Percentiles rank a stretch among this genome's conserved stretches.
phyloP scores from a whole-genome alignment of 92 coral and sea anemone species.

The Hydrozoanthus gracilis region DNA sequence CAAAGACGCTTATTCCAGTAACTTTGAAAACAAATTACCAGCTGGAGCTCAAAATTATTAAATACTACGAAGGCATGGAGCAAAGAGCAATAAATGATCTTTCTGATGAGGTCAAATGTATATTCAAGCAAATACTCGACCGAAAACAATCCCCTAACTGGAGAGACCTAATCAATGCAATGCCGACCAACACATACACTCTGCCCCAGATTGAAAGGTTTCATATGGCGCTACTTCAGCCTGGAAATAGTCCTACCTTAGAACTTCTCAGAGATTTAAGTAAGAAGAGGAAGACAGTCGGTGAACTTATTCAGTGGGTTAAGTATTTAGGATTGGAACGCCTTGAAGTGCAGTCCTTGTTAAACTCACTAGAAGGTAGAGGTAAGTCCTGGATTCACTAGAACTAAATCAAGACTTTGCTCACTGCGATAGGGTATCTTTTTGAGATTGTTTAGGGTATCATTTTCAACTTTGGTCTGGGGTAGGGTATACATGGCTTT shows the following conservation, averaged over 20 bases:
- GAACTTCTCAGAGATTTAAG: conserved; percentile 75
- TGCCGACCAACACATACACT: conserved; percentile 55
- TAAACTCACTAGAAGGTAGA: conserved; percentile 49
- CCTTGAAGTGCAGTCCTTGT: conserved; percentile 59
- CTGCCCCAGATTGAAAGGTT: conserved; percentile 58
- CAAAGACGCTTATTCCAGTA: no score
- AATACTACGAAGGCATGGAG: background rate
- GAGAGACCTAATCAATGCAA: conserved; percentile 67
- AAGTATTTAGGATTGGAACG: conserved; percentile 26
- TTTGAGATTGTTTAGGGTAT: no score
- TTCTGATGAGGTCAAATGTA: conserved; percentile 57
- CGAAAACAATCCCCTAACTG: conserved; percentile 70
- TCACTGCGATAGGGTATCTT: no score
- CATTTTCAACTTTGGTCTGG: no score
- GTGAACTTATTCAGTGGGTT: conserved; percentile 70
- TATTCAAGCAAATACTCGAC: conserved; percentile 73
- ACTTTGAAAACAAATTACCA: background rate
- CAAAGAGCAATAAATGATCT: conserved; percentile 69
- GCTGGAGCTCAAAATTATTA: background rate
- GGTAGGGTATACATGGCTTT: no score
- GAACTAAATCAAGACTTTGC: no score
- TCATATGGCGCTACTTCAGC: conserved; percentile 71
- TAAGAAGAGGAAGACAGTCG: conserved; percentile 60
- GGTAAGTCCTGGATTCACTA: conserved; percentile 25
- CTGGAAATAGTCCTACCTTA: conserved; percentile 85